Base-by-base conservation (phyloP, 2,888 invertebrate species). In the Nowickia ferox region DNA sequence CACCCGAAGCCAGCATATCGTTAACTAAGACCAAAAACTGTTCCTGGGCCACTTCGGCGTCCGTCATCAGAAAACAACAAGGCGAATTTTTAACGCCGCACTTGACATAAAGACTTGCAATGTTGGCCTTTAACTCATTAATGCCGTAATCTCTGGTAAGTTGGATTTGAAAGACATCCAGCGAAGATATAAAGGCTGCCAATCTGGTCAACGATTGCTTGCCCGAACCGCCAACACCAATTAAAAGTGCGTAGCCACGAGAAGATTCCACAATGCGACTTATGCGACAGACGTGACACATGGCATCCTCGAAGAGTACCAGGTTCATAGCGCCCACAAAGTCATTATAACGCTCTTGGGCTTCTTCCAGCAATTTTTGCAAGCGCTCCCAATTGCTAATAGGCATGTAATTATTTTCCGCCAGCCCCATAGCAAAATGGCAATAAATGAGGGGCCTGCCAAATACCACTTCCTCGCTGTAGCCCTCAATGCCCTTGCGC, bases 191-290 rank as follows among this genome's bases (percentile, higher is more conserved):
- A 91, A 96, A 98, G 0, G 98, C 96, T 0, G 98, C 96, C 19
- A 99, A 93, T 75, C 98, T 94, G 0, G 98, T 96, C 57, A 98
- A 93, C 5, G 97, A 97, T 92, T 98, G 98, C 91, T 98, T 98
- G 68, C 98, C 98, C 79, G 97, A 97, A 46, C 98, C 98, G 55
- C 98, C 98, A 0, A 98, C 98, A 40, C 98, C 98, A 30, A 98
- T 96, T 17, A 98, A 93, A 40, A 98, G 93, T 0, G 98, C 98
- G 91, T 98, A 98, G 15, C 98, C 98, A 88, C 98, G 94, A 0
- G 98, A 97, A 1, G 96, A 95, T 93, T 98, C 98, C 89, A 98
- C 93, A 88, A 98, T 98, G 78, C 98, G 95, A 92, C 97, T 98
- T 84, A 98, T 98, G 88, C 97, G 95, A 93, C 97, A 97, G 71